Percentiles rank a stretch among this genome's conserved stretches.
Conservation (phyloP, 2,888 invertebrate species). For the Leptarthrus brevirostris region DNA sequence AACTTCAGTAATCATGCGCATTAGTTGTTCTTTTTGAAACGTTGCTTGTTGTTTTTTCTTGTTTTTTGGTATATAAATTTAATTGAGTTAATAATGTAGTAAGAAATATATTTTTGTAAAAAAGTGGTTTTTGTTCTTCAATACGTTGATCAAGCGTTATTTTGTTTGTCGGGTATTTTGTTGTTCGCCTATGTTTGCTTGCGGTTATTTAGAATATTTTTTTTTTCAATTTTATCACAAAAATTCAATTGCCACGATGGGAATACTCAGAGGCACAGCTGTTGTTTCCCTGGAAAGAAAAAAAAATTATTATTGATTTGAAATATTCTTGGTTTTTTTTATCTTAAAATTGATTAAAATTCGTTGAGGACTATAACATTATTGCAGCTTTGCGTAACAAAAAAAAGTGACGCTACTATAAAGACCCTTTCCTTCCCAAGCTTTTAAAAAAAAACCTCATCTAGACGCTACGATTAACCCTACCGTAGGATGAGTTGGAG, state of each 20-base stretch:
- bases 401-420: too few species aligned
- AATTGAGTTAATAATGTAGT: neutral
- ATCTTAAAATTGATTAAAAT: too few species aligned
- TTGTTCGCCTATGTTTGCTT: too few species aligned
- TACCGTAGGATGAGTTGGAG: too few species aligned
- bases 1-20: conserved; percentile 31
- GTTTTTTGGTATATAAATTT: neutral
- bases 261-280: neutral
- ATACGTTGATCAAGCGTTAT: neutral
- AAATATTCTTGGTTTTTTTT: too few species aligned
- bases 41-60: neutral
- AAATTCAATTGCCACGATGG: neutral
- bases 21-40: neutral
- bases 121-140: neutral
- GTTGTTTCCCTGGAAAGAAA: neutral
- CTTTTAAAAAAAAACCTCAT: too few species aligned
- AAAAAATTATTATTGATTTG: too few species aligned
- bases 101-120: neutral
- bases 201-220: too few species aligned
- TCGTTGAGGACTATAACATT: too few species aligned
- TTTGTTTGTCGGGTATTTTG: neutral
- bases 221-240: neutral
- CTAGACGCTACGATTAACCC: too few species aligned
- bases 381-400: too few species aligned
- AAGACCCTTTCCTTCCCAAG: too few species aligned